These are phyloP conservation scores for Macrobrachium rosenbergii DNA, from an alignment of 1,140 invertebrate genomes.

Conservation along the genomic window DNA sequence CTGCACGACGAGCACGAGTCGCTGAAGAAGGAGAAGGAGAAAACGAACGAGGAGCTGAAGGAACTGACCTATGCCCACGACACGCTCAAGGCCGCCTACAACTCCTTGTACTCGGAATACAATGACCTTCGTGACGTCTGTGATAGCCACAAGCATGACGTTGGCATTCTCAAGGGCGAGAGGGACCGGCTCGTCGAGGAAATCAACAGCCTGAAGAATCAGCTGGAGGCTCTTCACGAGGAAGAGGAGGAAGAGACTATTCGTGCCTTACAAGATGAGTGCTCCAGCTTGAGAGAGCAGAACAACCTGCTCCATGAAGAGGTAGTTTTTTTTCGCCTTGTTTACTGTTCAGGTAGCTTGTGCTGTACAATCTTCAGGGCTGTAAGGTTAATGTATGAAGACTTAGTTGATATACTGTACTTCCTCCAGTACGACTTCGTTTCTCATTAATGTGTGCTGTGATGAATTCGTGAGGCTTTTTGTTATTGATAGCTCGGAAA, in stretches of 20 bases:
- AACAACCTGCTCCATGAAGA: slow-evolving; percentile 64
- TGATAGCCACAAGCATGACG: slow-evolving; percentile 56
- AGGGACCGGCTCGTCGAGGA: slow-evolving; percentile 61
- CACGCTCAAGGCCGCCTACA: slow-evolving; percentile 63
- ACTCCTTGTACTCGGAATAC: slow-evolving; percentile 61
- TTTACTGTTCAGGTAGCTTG: background rate
- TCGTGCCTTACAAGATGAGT: slow-evolving; percentile 64
- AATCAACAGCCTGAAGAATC: slow-evolving; percentile 58
- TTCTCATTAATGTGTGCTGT: no score
- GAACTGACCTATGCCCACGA: slow-evolving; percentile 52
- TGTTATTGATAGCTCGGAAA: no score
- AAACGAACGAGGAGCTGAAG: slow-evolving; percentile 53
- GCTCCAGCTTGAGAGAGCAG: slow-evolving; percentile 56
- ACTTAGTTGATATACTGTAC: background rate
- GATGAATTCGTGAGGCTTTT: no score
- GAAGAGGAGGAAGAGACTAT: slow-evolving; percentile 65
- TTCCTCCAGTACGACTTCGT: no score
- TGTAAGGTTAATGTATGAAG: background rate
- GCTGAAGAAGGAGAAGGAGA: slow-evolving; percentile 57
- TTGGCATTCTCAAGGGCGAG: slow-evolving; percentile 62
- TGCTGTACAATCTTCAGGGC: background rate
- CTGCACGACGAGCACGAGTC: slow-evolving; percentile 56
- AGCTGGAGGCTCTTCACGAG: slow-evolving; percentile 61
- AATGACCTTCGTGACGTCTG: slow-evolving; percentile 59
- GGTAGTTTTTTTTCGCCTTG: slow-evolving; percentile 16